Evolutionary conservation across 2,113 vertebrate genomes (phyloP).

Genomic region (Furnarius figulus): DNA sequence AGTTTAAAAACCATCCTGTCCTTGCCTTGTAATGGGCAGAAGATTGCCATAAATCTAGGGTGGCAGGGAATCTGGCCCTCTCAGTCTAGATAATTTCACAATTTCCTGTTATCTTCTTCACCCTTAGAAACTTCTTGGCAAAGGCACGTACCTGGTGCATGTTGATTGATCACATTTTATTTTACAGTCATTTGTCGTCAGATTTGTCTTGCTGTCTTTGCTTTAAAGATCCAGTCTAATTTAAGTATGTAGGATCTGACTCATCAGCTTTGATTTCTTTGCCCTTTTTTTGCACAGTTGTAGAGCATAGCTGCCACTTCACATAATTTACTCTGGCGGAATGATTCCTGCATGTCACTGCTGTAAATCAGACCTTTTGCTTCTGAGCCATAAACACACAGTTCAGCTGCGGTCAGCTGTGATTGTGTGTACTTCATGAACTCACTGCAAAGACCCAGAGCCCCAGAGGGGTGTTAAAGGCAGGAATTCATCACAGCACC

Average conservation of each 20-base stretch:
- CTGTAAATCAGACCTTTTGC: background rate
- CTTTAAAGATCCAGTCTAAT: background rate
- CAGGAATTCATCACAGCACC: background rate
- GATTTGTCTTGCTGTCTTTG: background rate
- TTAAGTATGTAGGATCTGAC: background rate
- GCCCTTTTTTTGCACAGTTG: background rate
- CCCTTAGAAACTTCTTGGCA: background rate
- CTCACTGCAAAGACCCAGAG: background rate
- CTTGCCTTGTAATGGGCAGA: background rate
- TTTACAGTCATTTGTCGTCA: background rate
- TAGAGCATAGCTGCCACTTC: background rate
- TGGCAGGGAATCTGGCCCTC: background rate
- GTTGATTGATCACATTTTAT: background rate
- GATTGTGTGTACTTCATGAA: background rate
- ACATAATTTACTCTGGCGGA: background rate
- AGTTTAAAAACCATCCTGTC: background rate
- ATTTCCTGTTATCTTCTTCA: conserved; percentile 18
- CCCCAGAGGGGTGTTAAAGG: background rate
- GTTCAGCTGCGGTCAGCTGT: background rate
- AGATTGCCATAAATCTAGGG: background rate
- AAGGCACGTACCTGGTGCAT: background rate
- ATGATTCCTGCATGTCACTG: background rate
- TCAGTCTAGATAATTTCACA: background rate
- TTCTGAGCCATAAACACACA: background rate
- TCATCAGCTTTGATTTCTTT: background rate